Base-by-base conservation (phyloP, 2,113 vertebrate genomes). In the Rattus rattus region DNA sequence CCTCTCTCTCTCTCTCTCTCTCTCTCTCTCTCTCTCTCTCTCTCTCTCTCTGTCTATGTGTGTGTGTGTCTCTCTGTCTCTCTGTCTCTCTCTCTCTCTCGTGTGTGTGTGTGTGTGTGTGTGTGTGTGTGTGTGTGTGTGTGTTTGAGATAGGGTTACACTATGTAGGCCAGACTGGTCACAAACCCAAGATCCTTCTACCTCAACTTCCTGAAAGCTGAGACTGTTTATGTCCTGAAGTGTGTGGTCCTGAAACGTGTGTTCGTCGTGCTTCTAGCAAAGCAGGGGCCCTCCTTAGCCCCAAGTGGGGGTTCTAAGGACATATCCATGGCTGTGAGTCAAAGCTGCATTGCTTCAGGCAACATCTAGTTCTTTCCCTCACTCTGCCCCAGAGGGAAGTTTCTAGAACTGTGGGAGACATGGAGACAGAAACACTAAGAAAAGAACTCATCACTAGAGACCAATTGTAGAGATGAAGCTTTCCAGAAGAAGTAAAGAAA, bases 401-500 rank as follows among this genome's bases (percentile, higher is more conserved):
- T 67, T n/a, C 20, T 30, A 75, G 69, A 75, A 79, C 33, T 36
- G n/a, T 4, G 7, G 7, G 10, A 88, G 52, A 39, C 14, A 17
- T 24, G 56, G 20, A 61, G 70, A 2, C 3, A 14, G 7, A 22
- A 16, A 24, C 19, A 7, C 10, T 1, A 83, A 36, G 2, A 4
- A 94, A 96, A 84, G 72, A 20, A 30, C n/a, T 56, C 77, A n/a
- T 59, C 75, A 80, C 13, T 36, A 76, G 83, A 89, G 30, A 47
- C 65, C 6, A 54, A 65, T 84, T 47, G 26, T 52, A 76, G 65
- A 77, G 65, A 59, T 10, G 72, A 95, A 88, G 91, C 43, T 43
- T 61, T 19, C 33, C 59, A 83, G 33, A 75, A 65, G n/a, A 85
- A 49, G 33, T 54, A 28, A 67, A 84, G n/a, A 90, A 93, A 96